phyloP scores from a whole-genome alignment of 2,797 vertebrate species.

The Synanceia verrucosa region DNA sequence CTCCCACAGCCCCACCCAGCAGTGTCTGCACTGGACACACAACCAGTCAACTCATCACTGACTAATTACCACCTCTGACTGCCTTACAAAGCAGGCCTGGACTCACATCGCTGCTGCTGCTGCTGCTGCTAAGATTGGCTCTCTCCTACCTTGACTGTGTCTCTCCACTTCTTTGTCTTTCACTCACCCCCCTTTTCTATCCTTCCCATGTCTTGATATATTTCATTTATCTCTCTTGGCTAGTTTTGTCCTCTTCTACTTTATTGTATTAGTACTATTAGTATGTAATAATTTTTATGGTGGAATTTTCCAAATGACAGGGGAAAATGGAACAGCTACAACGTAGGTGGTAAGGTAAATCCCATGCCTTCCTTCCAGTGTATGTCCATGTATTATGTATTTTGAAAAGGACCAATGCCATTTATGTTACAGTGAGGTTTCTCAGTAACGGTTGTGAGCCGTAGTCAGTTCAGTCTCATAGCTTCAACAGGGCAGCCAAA shows the following conservation, averaged over 20 bases:
- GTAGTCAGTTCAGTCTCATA: constrained; percentile 68
- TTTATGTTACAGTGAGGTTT: constrained; percentile 61
- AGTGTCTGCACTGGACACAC: constrained; percentile 74
- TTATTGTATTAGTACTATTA: background rate
- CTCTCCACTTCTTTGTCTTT: constrained; percentile 33
- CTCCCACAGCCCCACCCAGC: constrained; percentile 79
- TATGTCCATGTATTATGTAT: constrained; percentile 30
- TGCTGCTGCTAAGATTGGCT: constrained; percentile 46
- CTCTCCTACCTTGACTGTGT: constrained; percentile 40
- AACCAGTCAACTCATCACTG: constrained; percentile 82
- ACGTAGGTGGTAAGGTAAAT: constrained; percentile 55
- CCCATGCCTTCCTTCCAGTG: constrained; percentile 29
- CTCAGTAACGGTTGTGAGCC: constrained; percentile 54
- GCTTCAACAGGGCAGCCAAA: constrained; percentile 70
- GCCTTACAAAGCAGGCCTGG: constrained; percentile 77
- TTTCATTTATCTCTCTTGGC: constrained; percentile 22
- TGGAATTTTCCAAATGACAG: constrained; percentile 5
- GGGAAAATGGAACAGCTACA: constrained; percentile 32
- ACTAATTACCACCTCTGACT: constrained; percentile 83
- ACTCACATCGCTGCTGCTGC: constrained; percentile 53
- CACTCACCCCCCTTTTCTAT: constrained; percentile 5
- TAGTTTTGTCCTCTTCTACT: background rate
- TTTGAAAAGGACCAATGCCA: constrained; percentile 52
- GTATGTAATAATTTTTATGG: background rate
- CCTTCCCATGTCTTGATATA: constrained; percentile 3